Evolutionary conservation across 2,797 vertebrate genomes (phyloP), one percentile per base, ranked within the genome.

Genomic region (Aulostomus chinensis): DNA sequence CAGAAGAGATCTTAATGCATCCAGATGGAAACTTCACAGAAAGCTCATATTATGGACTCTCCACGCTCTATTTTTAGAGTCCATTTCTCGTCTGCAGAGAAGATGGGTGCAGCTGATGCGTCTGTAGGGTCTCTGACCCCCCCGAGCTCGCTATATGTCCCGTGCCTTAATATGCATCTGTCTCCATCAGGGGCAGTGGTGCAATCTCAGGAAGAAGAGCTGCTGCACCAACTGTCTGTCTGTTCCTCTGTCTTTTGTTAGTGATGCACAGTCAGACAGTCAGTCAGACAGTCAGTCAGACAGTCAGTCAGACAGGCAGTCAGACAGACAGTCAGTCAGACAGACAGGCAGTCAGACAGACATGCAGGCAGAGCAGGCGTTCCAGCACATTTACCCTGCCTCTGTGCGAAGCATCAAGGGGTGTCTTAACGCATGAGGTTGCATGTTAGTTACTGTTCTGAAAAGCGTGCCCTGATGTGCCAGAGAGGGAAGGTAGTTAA

Each of bases 391-490:
- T 91, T 87, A 81, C 61, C 58, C 69, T 78, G 80, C 68, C 81
- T 88, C 79, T 67, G 80, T 87, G 86, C 56, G 65, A 82, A 82
- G 84, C 84, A 80, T 86, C 77, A 86, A 87, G 84, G 76, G 76
- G 60, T 59, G 74, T 77, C 87, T 86, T 90, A 88, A 89, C 88
- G 85, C 89, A 89, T 76, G 80, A 87, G 85, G 89, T 90, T 90
- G 86, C 89, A 22, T 80, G 85, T 85, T 92, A 90, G 89, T 90
- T 87, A 91, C 88, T 86, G 86, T 80, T 89, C 85, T 82, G 62
- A 80, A 71, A 86, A 85, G 89, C 83, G 45, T 83, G 68, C 13
- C 52, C 59, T 54, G 55, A 68, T 55, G 39, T 54, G 52, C 28
- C 40, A 49, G 46, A 15, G 40, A 69, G 58, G 16, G n/a, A n/a